Percentiles rank a stretch among this genome's conserved stretches.
These are phyloP conservation scores for Timema cristinae DNA, from an alignment of 2,888 invertebrate genomes.

Conservation along the genomic window DNA sequence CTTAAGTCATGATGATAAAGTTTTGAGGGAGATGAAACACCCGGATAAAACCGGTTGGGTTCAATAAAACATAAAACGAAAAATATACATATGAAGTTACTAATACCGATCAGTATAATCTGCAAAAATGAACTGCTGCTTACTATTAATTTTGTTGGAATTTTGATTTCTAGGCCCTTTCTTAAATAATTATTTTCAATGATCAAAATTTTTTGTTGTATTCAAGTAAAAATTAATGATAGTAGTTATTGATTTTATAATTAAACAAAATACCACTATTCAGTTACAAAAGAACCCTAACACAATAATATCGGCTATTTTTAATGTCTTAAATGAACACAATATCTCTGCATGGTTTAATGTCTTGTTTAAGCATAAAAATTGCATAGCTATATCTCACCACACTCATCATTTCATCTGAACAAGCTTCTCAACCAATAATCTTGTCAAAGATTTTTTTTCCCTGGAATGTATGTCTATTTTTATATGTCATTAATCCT, in stretches of 20 bases:
- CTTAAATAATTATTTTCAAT: background rate
- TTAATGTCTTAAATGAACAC: background rate
- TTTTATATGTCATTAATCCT: background rate
- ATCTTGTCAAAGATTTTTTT: constrained; percentile 8
- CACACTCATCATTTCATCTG: background rate
- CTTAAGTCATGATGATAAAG: background rate
- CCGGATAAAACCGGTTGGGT: background rate
- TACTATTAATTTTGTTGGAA: background rate
- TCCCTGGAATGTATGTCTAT: background rate
- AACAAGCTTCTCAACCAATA: background rate
- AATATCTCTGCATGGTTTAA: background rate
- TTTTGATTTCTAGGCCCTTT: background rate
- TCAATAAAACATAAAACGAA: background rate
- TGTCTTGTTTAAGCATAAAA: background rate
- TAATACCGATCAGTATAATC: background rate
- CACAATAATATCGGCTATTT: background rate
- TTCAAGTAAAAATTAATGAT: background rate
- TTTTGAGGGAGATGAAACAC: background rate
- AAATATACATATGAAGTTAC: background rate
- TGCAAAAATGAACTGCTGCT: background rate
- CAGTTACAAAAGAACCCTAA: background rate
- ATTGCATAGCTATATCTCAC: background rate
- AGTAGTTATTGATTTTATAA: background rate
- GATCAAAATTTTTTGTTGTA: background rate
- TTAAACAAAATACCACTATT: background rate